These are phyloP conservation scores for Brenthis daphne DNA, from an alignment of 2,888 invertebrate species.

Conservation along the genomic window DNA sequence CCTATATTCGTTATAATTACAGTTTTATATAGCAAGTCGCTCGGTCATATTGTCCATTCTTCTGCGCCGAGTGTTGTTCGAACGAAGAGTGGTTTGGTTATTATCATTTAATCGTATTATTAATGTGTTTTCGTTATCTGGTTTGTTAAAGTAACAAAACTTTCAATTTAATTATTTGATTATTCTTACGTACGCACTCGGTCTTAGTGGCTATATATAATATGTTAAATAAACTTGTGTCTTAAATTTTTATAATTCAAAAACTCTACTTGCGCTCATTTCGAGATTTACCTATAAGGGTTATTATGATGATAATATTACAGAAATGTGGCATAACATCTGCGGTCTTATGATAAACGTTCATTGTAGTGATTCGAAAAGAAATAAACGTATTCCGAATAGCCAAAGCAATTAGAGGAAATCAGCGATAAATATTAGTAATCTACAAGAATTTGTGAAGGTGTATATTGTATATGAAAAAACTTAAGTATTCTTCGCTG, in stretches of 20 bases:
- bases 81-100: too few species aligned
- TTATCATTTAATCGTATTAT: too few species aligned
- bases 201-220: background rate
- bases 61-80: background rate
- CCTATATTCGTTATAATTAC: conserved; percentile 37
- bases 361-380: conserved; percentile 3
- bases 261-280: too few species aligned
- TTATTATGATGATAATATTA: background rate
- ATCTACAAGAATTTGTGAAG: background rate
- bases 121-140: too few species aligned
- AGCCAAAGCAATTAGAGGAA: background rate
- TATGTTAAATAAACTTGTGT: too few species aligned
- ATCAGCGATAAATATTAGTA: background rate
- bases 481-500: background rate
- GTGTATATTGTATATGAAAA: too few species aligned
- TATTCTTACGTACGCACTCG: too few species aligned
- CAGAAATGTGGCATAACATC: background rate
- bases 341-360: background rate
- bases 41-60: conserved; percentile 1
- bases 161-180: too few species aligned
- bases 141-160: too few species aligned
- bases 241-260: too few species aligned
- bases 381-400: conserved; percentile 7
- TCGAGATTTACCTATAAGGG: background rate
- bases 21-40: conserved; percentile 1